These are phyloP conservation scores for Coregonus clupeaformis DNA, from an alignment of 2,113 vertebrate species.

Conservation along the genomic window DNA sequence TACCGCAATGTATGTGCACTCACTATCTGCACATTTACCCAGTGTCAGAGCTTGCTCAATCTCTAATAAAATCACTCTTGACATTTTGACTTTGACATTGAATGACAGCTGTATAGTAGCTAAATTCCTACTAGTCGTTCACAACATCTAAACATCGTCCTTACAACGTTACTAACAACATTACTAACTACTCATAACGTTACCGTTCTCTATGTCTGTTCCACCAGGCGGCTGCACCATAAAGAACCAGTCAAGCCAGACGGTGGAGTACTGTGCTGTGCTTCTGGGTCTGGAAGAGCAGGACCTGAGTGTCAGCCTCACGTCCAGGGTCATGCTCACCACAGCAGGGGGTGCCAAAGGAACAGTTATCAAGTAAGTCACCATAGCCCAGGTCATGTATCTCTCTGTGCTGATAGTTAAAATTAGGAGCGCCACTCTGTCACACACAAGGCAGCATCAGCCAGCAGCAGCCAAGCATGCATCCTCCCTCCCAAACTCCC, in stretches of 20 bases:
- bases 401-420: not conserved
- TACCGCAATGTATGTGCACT: no score
- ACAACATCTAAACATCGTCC: not conserved
- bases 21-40: no score
- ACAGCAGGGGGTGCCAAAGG: conserved; percentile 97
- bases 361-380: conserved; percentile 93
- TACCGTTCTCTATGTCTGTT: not conserved
- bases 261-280: conserved; percentile 84
- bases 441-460: no score
- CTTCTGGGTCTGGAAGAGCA: conserved; percentile 90
- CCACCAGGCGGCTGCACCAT: conserved; percentile 86
- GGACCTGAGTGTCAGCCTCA: conserved; percentile 90
- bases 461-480: no score
- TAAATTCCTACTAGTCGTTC: no score
- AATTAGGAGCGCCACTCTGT: not conserved
- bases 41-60: no score
- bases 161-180: not conserved
- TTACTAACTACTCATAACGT: not conserved
- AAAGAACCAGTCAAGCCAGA: conserved; percentile 79
- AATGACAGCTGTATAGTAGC: not conserved
- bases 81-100: not conserved
- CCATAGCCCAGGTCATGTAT: no score
- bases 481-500: no score
- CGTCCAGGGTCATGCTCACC: conserved; percentile 93
- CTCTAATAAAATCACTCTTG: no score